These are phyloP conservation scores for Etheostoma perlongum DNA, from an alignment of 2,797 vertebrate species.

Conservation along the genomic window DNA sequence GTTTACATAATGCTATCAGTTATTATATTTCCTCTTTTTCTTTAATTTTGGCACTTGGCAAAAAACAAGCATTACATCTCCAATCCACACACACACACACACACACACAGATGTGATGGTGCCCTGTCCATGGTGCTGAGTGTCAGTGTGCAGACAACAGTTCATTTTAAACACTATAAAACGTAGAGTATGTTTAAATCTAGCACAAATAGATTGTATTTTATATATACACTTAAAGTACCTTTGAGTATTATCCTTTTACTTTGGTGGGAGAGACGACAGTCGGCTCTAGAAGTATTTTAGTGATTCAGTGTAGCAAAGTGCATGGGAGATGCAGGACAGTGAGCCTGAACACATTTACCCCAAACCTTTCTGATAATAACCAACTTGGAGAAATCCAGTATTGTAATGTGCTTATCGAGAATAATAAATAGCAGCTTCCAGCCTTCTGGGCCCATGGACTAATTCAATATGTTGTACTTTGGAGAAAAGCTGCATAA, in stretches of 20 bases:
- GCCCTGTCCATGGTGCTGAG: constrained; percentile 22
- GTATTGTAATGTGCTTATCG: constrained; percentile 31
- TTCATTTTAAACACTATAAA: background rate
- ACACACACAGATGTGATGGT: too few relatives aligned
- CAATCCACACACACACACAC: too few relatives aligned
- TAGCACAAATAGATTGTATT: background rate
- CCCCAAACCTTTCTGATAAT: background rate
- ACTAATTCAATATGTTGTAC: constrained; percentile 73
- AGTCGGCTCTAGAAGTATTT: background rate
- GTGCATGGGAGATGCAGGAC: background rate
- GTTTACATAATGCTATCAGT: too few relatives aligned
- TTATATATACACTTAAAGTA: too few relatives aligned
- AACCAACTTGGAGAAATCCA: constrained; percentile 30
- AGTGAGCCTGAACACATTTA: background rate
- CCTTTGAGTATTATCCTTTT: background rate
- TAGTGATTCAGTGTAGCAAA: background rate
- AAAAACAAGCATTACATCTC: too few relatives aligned
- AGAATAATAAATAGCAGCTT: constrained; percentile 54
- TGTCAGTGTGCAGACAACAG: background rate
- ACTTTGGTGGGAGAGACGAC: background rate
- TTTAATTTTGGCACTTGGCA: too few relatives aligned
- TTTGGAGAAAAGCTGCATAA: constrained; percentile 75
- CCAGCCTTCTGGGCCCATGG: constrained; percentile 33
- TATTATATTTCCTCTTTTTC: too few relatives aligned
- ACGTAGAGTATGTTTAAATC: background rate